phyloP scores from a whole-genome alignment of 2,797 vertebrate species.

The Apogon talboti region DNA sequence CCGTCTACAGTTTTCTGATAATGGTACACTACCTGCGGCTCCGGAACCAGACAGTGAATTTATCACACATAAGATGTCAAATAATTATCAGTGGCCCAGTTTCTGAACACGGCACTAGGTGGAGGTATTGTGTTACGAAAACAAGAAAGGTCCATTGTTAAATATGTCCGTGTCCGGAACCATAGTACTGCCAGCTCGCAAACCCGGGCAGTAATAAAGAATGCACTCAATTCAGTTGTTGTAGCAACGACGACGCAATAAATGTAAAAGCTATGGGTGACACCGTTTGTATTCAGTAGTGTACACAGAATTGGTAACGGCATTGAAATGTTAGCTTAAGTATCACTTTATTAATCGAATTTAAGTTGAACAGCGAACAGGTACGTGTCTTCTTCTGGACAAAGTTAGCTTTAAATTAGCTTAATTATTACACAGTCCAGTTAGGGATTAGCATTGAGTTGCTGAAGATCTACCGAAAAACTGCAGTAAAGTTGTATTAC shows the following conservation, averaged over 20 bases:
- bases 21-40: too few relatives aligned
- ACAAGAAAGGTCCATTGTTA: background rate
- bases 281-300: too few relatives aligned
- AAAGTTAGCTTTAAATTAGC: background rate
- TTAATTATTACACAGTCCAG: background rate
- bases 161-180: slow-evolving; percentile 58
- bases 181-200: rapidly evolving
- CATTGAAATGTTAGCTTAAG: background rate
- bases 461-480: too few relatives aligned
- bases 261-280: background rate
- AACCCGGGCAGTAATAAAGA: slow-evolving; percentile 14
- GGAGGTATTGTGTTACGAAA: slow-evolving; percentile 22
- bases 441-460: background rate
- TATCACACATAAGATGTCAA: background rate
- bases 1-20: too few relatives aligned
- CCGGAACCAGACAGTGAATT: background rate
- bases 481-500: background rate
- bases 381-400: background rate
- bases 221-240: slow-evolving; percentile 47
- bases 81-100: slow-evolving; percentile 32
- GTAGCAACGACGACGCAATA: slow-evolving; percentile 60
- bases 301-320: rapidly evolving
- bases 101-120: slow-evolving; percentile 29
- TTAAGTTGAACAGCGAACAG: background rate
- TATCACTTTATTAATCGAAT: rapidly evolving